These are phyloP conservation scores for Apodemia duryi DNA, from an alignment of 2,888 invertebrate genomes.

Conservation along the genomic window DNA sequence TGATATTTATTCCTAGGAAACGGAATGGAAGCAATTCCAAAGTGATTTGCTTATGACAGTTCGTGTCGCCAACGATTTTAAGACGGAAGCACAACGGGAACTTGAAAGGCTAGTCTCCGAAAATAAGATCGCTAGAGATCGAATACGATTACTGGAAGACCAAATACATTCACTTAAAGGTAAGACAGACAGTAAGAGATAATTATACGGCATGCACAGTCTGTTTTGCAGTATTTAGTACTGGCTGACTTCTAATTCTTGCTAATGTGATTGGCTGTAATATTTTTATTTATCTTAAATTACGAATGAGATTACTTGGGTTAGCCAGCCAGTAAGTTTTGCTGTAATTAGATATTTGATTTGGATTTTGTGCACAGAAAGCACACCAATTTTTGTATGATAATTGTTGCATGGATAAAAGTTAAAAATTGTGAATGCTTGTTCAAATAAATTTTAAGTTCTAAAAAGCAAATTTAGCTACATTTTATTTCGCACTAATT, in stretches of 20 bases:
- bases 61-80: constrained; percentile 96
- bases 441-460: not conserved
- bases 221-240: constrained; percentile 9
- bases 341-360: constrained; percentile 8
- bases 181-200: constrained; percentile 46
- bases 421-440: constrained; percentile 5
- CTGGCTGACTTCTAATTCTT: constrained; percentile 17
- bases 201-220: constrained; percentile 16
- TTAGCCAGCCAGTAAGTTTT: constrained; percentile 7
- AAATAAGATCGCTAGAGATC: constrained; percentile 88
- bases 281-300: constrained; percentile 16
- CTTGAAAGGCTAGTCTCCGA: constrained; percentile 89
- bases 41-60: constrained; percentile 95
- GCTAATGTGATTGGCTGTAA: constrained; percentile 15
- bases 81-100: constrained; percentile 94
- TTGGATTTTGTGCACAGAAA: constrained; percentile 16
- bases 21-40: constrained; percentile 97
- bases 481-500: constrained; percentile 64
- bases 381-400: constrained; percentile 8
- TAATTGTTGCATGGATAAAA: constrained; percentile 17
- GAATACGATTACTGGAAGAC: constrained; percentile 85
- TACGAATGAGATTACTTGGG: not conserved
- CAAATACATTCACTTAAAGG: constrained; percentile 90
- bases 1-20: constrained; percentile 67
- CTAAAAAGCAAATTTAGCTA: constrained; percentile 29